Percentiles rank a stretch among this genome's conserved stretches.
Evolutionary conservation across 1,140 invertebrate species (phyloP).

Genomic region (Drosophila littoralis): DNA sequence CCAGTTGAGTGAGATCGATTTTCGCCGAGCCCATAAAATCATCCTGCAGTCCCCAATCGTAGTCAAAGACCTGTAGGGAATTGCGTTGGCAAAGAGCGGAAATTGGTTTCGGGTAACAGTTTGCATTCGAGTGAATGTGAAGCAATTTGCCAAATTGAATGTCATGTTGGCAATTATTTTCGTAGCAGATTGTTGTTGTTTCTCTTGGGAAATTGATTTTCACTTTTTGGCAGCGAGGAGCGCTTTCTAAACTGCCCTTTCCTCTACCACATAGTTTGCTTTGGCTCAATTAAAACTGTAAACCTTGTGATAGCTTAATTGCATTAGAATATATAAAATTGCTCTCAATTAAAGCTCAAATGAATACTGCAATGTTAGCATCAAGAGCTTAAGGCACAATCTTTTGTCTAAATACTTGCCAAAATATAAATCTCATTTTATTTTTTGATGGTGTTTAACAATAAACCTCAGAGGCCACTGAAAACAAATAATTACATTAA

Average conservation of each 20-base stretch:
- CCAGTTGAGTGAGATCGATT: conserved; percentile 93
- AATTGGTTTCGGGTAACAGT: conserved; percentile 39
- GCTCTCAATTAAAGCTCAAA: too few relatives aligned
- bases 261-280: too few relatives aligned
- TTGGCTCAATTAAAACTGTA: neutral
- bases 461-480: too few relatives aligned
- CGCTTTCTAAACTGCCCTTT: neutral
- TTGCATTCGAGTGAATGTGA: conserved; percentile 13
- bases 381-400: too few relatives aligned
- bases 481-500: too few relatives aligned
- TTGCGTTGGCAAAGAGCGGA: conserved; percentile 30
- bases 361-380: too few relatives aligned
- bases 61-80: conserved; percentile 94
- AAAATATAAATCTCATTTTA: too few relatives aligned
- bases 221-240: neutral
- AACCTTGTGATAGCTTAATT: neutral
- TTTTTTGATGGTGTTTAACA: too few relatives aligned
- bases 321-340: too few relatives aligned
- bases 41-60: conserved; percentile 98
- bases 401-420: too few relatives aligned
- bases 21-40: conserved; percentile 98
- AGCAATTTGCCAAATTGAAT: conserved; percentile 46
- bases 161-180: conserved; percentile 22
- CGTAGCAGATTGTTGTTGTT: neutral
- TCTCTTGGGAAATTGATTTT: conserved; percentile 14